Evolutionary conservation across 2,888 invertebrate genomes (phyloP).

Genomic region (Erebia ligea): DNA sequence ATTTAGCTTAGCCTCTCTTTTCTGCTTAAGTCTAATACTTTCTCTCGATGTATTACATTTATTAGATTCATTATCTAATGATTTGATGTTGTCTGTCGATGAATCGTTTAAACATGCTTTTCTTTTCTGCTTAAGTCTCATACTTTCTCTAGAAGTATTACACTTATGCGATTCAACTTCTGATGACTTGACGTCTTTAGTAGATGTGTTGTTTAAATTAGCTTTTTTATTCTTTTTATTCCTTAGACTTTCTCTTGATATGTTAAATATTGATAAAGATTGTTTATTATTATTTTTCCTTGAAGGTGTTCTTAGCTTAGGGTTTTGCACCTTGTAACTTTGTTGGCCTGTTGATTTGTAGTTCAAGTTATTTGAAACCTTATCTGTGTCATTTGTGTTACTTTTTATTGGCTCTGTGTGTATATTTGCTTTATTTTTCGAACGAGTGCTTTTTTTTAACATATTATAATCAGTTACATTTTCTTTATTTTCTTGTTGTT

Average conservation of each 20-base stretch:
- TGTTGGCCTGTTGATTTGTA: constrained; percentile 3
- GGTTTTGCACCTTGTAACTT: background rate
- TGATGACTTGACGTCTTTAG: too few relatives aligned
- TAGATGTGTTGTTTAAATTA: background rate
- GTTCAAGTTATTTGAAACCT: background rate
- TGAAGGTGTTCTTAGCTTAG: constrained; percentile 7
- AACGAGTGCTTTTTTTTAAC: constrained; percentile 5
- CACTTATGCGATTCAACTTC: background rate
- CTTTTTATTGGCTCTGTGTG: background rate
- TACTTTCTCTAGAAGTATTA: constrained; percentile 11
- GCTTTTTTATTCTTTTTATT: constrained; percentile 26
- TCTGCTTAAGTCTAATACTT: constrained; percentile 5
- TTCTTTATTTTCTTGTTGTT: constrained; percentile 11
- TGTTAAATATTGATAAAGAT: constrained; percentile 4
- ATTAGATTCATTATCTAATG: background rate
- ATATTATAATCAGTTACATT: constrained; percentile 16
- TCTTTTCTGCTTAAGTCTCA: constrained; percentile 13
- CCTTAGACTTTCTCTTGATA: constrained; percentile 24
- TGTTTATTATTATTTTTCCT: constrained; percentile 2
- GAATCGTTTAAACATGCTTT: background rate
- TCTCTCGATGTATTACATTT: constrained; percentile 2
- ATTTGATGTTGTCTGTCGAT: background rate
- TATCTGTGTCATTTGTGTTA: background rate
- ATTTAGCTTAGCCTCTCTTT: constrained; percentile 7
- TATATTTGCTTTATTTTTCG: background rate